Base-by-base conservation (phyloP, 2,113 vertebrate species). In the Serinus canaria region DNA sequence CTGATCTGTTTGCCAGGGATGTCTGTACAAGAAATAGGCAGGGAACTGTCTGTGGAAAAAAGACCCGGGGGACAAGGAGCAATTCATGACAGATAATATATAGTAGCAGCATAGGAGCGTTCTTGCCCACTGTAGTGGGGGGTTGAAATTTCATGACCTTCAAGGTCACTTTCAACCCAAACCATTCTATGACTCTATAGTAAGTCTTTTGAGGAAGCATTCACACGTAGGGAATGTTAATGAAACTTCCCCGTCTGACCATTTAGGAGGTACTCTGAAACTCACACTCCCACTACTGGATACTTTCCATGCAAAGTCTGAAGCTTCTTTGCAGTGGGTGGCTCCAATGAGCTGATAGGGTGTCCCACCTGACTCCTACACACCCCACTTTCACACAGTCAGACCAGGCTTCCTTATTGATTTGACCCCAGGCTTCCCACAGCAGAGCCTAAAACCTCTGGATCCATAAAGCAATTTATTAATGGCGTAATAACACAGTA, bases 151-250 rank as follows among this genome's bases (percentile, higher is more conserved):
- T 83, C 18, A 37, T 33, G 21, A 62, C 50, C 30, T 43, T 62
- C 43, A 23, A 63, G 15, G 15, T 49, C 17, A n/a, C 21, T 55
- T 53, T 16, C 41, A 62, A 78, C 15, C 11, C 49, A 76, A 83
- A 76, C 17, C 3, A 22, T 47, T 41, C 14, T 27, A 47, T n/a
- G 17, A 35, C 24, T 43, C 49, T 21, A 1, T 25, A 23, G 3
- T n/a, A 68, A 60, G 24, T 39, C 39, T 83, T 68, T 76, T n/a
- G 55, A 68, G 22, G 47, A 47, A 15, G 10, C 30, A 33, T 55
- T 62, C 1, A 0, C 7, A 7, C 18, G 35, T 2, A 31, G 20
- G 55, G 31, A 35, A 16, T 19, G 7, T 41, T 55, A 43, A 41
- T 12, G 55, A 62, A 41, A 35, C 11, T 19, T 62, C 13, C 18